These are phyloP conservation scores for Microcebus ravelobensis DNA, from an alignment of 2,113 vertebrate genomes.

Conservation along the genomic window DNA sequence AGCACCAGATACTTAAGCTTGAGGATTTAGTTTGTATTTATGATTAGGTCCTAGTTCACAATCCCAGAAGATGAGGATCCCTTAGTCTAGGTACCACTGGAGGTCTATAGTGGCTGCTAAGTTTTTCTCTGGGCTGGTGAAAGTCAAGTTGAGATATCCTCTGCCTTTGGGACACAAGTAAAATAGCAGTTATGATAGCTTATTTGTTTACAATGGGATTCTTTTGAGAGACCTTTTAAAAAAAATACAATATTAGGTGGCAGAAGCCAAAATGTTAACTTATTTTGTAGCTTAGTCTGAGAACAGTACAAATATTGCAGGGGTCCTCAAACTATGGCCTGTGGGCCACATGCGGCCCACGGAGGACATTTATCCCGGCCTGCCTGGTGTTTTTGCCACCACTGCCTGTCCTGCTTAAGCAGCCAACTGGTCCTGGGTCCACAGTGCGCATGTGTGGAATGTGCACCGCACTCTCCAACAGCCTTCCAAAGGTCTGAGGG, in stretches of 20 bases:
- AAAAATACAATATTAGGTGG: not conserved
- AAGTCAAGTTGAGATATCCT: conserved; percentile 5
- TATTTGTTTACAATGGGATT: conserved; percentile 57
- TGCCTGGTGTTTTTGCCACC: no score
- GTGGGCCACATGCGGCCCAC: no score
- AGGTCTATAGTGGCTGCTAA: conserved; percentile 23
- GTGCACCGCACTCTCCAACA: no score
- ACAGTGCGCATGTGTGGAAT: no score
- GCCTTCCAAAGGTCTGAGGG: no score
- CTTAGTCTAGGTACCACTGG: conserved; percentile 32
- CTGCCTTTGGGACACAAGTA: conserved; percentile 43
- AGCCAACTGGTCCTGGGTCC: no score
- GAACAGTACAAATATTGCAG: not conserved
- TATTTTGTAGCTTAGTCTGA: not conserved
- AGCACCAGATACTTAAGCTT: conserved; percentile 49
- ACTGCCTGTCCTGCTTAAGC: no score
- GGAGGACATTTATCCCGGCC: no score
- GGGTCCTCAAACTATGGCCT: no score
- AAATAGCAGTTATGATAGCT: conserved; percentile 35
- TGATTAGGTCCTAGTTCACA: conserved; percentile 47
- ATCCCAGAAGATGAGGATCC: conserved; percentile 63
- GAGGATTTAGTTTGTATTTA: conserved; percentile 56
- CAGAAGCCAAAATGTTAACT: conserved; percentile 7
- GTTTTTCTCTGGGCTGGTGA: conserved; percentile 60
- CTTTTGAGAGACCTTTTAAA: conserved; percentile 21